Base-by-base conservation (phyloP, 2,888 invertebrate genomes). In the Chirona hameri region DNA sequence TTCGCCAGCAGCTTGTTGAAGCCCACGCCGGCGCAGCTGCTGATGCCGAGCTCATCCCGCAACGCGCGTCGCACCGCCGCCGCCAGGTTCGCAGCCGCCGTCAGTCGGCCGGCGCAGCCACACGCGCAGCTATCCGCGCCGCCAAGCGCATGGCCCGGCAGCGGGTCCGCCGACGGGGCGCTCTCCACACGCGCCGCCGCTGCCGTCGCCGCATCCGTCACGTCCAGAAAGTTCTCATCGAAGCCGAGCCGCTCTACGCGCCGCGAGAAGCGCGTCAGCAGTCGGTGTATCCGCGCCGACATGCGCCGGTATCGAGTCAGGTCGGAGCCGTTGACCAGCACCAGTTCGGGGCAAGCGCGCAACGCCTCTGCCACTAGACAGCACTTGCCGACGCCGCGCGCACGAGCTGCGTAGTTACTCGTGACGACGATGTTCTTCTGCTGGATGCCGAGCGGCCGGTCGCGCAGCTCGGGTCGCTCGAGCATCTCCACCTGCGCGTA, bases 401-500 rank as follows among this genome's bases (percentile, higher is more conserved):
- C 91, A 84, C 95, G 90, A 12, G 95, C 95, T 84, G 92, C 89
- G 87, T 96, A 95, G 88, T 96, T 96, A 86, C 94, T 93, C 15
- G 95, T 96, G 79, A 95, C 94, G 15, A 96, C 92, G 83, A 93
- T 90, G 88, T 92, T 93, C 87, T 95, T 95, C 88, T 96, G 95
- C 88, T 95, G 93, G 65, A 96, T 91, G 82, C 95, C 95, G 84
- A 95, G 88, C 52, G 95, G 94, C 86, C 91, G 90, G 82, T 89
- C 89, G 84, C 91, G 90, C 82, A 93, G 88, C 86, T 91, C 90
- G 5, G 94, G 93, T 87, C 93, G 91, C 85, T 91, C 91, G 83
- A 93, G 88, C 91, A 93, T 93, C 89, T 95, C 95, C 85, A 95
- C 94, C 90, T 95, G 95, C 84, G 95, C 95, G 89, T 95, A 95